Percentiles rank a stretch among this genome's conserved stretches.
Evolutionary conservation across 2,797 vertebrate genomes (phyloP).

Genomic region (Sparidentex hasta): DNA sequence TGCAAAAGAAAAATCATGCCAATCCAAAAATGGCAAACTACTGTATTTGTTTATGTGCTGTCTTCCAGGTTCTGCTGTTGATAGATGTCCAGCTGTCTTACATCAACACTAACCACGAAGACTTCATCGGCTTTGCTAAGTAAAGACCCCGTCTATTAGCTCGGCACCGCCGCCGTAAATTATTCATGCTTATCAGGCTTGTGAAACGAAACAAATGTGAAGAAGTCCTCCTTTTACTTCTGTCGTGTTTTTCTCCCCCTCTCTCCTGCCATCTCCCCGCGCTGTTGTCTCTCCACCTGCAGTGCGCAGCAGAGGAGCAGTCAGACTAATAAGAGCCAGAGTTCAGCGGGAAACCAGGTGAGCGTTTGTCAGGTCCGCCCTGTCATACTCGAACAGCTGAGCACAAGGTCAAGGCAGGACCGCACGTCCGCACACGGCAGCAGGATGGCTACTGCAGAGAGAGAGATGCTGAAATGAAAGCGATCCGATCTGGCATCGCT

Average conservation of each 20-base stretch:
- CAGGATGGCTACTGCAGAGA: conserved; percentile 40
- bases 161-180: conserved; percentile 17
- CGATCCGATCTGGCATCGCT: conserved; percentile 1
- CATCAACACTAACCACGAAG: conserved; percentile 98
- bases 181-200: conserved; percentile 18
- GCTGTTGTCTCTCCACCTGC: conserved; percentile 50
- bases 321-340: conserved; percentile 93
- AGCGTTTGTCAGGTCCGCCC: conserved; percentile 52
- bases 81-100: conserved; percentile 97
- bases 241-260: not conserved
- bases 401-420: conserved; percentile 35
- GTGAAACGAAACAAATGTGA: conserved; percentile 25
- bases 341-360: conserved; percentile 95
- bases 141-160: conserved; percentile 77
- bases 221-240: conserved; percentile 3
- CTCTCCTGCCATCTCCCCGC: conserved; percentile 6
- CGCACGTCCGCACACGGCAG: conserved; percentile 33
- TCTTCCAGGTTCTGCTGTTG: conserved; percentile 90
- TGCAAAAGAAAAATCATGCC: not conserved
- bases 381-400: conserved; percentile 44
- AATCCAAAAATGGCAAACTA: not conserved
- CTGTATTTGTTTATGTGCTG: not conserved
- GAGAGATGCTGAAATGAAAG: conserved; percentile 33
- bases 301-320: conserved; percentile 97
- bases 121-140: conserved; percentile 98